These are phyloP conservation scores for Amphibalanus amphitrite DNA, from an alignment of 1,140 invertebrate species.

Conservation along the genomic window DNA sequence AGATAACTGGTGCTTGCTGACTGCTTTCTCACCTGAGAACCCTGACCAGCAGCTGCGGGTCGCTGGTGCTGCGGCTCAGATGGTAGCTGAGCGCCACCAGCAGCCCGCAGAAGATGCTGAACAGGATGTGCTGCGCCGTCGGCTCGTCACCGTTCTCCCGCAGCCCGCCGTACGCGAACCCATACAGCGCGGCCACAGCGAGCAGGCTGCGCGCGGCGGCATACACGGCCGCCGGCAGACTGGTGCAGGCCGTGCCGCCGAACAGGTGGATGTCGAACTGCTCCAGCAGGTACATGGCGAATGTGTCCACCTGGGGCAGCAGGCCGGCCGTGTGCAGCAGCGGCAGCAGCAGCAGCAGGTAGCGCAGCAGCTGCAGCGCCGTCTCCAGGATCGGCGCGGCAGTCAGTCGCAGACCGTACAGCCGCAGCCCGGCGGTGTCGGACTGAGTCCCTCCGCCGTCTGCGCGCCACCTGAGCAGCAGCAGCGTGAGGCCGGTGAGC, in stretches of 20 bases:
- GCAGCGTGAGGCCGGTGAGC: conserved; percentile 52
- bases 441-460: conserved; percentile 8
- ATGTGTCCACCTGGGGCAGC: conserved; percentile 93
- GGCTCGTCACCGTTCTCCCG: conserved; percentile 41
- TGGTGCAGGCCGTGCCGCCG: conserved; percentile 88
- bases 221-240: conserved; percentile 66
- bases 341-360: conserved; percentile 77
- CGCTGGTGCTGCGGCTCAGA: conserved; percentile 73
- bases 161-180: conserved; percentile 60
- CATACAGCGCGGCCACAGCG: conserved; percentile 63
- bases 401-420: conserved; percentile 60
- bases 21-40: conserved; percentile 64
- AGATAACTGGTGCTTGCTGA: no score
- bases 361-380: conserved; percentile 50
- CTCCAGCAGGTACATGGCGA: conserved; percentile 84
- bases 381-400: conserved; percentile 45
- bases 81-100: conserved; percentile 80
- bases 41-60: conserved; percentile 77
- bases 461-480: conserved; percentile 34
- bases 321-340: conserved; percentile 83
- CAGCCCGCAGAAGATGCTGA: conserved; percentile 85
- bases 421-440: conserved; percentile 24
- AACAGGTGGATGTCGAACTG: conserved; percentile 95
- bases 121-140: conserved; percentile 78
- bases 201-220: conserved; percentile 62